Base-by-base conservation (phyloP, 2,113 vertebrate species). In the Microtus oregoni region DNA sequence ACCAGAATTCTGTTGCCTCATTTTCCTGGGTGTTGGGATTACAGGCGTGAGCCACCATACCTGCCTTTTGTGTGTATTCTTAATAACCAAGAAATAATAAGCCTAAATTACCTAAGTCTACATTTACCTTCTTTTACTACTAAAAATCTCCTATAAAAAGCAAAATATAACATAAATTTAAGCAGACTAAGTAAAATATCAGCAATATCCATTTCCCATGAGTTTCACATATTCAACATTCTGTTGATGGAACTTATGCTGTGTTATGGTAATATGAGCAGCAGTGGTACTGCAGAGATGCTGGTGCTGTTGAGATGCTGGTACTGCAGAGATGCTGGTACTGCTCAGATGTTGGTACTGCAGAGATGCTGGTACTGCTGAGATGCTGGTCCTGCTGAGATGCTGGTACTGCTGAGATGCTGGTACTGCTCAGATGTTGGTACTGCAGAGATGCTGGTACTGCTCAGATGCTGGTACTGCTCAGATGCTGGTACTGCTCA, bases 51-150 rank as follows among this genome's bases (percentile, higher is more conserved):
- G 20, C 11, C 35, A 38, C 24, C n/a, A 83, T 1, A 61, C 35
- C 22, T 58, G 78, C 17, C 20, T 26, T 82, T 38, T 38, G 22
- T 63, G 11, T 38, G 67, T 8, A 7, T 19, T 90, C 87, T 61
- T 72, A 20, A n/a, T 76, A 97, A 82, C 44, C 1, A 58, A 44
- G 65, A 63, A 85, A 63, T 63, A 44, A 65, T 61, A 41, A 26
- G 68, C 15, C 86, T 81, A 67, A 35, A 86, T 67, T 91, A 55
- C 22, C 38, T 77, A 20, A 65, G 28, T 24, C n/a, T 83, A 55
- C 35, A 28, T 28, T 89, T 68, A 67, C n/a, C 61, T 93, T 90
- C 19, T 94, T 81, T 90, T 83, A 83, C 83, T 61, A 61, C 78
- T 92, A 13, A 89, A 86, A 96, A 82, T 0, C 55, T 68, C 13